These are phyloP conservation scores for Salarias fasciatus DNA, from an alignment of 2,797 vertebrate species.

Conservation along the genomic window DNA sequence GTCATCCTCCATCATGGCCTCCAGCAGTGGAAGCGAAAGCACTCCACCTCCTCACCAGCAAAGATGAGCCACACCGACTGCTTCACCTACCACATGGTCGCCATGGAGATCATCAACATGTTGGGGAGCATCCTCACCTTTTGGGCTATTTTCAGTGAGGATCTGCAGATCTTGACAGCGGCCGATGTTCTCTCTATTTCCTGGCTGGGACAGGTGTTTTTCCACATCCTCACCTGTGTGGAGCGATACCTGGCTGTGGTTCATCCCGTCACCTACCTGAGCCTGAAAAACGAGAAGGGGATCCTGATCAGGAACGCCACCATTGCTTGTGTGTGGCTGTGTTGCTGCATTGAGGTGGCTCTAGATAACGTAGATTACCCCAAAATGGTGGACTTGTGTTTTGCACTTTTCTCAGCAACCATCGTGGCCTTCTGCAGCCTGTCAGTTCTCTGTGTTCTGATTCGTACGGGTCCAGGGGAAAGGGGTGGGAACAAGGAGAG, in stretches of 20 bases:
- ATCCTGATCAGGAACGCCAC: background rate
- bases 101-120: background rate
- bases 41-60: no score
- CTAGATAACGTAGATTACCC: no score
- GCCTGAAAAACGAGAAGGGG: background rate
- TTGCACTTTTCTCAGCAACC: no score
- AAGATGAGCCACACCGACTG: no score
- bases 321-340: background rate
- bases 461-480: background rate
- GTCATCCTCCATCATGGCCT: background rate
- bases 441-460: background rate
- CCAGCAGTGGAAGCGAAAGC: no score
- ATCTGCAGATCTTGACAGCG: background rate
- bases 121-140: background rate
- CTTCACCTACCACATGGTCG: background rate
- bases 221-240: background rate
- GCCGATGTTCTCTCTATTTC: fast-evolving
- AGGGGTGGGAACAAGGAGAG: background rate
- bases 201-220: background rate
- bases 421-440: background rate
- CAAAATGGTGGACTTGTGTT: no score
- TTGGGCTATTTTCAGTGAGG: background rate
- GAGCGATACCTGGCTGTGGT: background rate
- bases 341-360: no score
- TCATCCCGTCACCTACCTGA: background rate